phyloP scores from a whole-genome alignment of 2,113 vertebrate species.

The Etheostoma cragini region DNA sequence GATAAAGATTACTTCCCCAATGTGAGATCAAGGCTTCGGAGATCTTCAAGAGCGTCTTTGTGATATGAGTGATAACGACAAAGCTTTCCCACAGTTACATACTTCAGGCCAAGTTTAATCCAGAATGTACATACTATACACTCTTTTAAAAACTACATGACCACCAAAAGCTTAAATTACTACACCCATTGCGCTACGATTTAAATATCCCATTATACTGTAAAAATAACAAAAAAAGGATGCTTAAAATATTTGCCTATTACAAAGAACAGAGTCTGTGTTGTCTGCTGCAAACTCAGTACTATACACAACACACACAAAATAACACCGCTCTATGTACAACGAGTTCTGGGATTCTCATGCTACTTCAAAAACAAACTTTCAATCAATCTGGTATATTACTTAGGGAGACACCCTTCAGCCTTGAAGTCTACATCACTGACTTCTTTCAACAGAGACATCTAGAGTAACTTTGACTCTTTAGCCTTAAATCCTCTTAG shows the following conservation, averaged over 20 bases:
- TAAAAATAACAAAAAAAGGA: not conserved
- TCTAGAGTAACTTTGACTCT: conserved; percentile 68
- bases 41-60: conserved; percentile 1
- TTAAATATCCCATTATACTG: not conserved
- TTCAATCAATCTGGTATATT: conserved; percentile 6
- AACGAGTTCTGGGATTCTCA: not conserved
- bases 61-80: conserved; percentile 25
- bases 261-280: not conserved
- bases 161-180: not conserved
- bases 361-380: conserved; percentile 1
- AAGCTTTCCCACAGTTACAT: conserved; percentile 25
- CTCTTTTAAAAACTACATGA: conserved; percentile 1
- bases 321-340: not conserved
- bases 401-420: conserved; percentile 14
- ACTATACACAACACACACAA: not conserved
- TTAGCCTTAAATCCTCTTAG: conserved; percentile 77
- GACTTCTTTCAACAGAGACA: conserved; percentile 7
- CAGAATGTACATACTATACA: conserved; percentile 1
- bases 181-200: not conserved
- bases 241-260: not conserved
- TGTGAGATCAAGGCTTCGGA: conserved; percentile 36
- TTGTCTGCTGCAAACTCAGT: not conserved
- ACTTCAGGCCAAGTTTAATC: conserved; percentile 10
- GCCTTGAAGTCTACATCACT: conserved; percentile 3
- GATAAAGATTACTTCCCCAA: conserved; percentile 14